Percentiles rank a stretch among this genome's conserved stretches.
Evolutionary conservation across 1,140 invertebrate species (phyloP).

Genomic region (Megathymus violae): DNA sequence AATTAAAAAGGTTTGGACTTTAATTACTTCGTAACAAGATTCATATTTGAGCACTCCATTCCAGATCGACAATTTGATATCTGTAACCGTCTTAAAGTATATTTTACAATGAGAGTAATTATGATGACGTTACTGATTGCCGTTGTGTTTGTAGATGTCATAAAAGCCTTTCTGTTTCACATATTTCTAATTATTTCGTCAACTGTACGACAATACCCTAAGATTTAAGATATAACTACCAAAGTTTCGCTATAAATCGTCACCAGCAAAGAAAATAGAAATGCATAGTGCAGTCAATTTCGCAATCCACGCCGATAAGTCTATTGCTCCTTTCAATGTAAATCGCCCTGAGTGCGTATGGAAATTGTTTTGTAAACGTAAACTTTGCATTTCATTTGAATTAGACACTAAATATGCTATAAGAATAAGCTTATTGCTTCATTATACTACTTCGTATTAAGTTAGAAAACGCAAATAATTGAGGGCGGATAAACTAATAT

Average conservation of each 20-base stretch:
- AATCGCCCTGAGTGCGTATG: slow-evolving; percentile 20
- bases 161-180: too few species aligned
- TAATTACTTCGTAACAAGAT: too few species aligned
- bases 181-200: too few species aligned
- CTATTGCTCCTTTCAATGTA: slow-evolving; percentile 35
- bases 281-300: slow-evolving; percentile 32
- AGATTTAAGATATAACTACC: slow-evolving; percentile 29
- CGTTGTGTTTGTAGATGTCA: too few species aligned
- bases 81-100: too few species aligned
- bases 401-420: slow-evolving; percentile 4
- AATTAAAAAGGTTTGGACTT: too few species aligned
- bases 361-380: slow-evolving; percentile 27
- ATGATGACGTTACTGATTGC: too few species aligned
- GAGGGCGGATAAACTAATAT: not conserved
- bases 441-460: not conserved
- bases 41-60: too few species aligned
- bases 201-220: not conserved
- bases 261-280: slow-evolving; percentile 27
- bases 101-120: too few species aligned
- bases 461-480: not conserved
- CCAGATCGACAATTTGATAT: too few species aligned
- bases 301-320: slow-evolving; percentile 30
- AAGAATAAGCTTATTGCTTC: not conserved
- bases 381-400: slow-evolving; percentile 19
- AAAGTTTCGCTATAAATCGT: slow-evolving; percentile 28